Conservation (phyloP, 2,888 invertebrate species). For the Andricus quercusramuli region DNA sequence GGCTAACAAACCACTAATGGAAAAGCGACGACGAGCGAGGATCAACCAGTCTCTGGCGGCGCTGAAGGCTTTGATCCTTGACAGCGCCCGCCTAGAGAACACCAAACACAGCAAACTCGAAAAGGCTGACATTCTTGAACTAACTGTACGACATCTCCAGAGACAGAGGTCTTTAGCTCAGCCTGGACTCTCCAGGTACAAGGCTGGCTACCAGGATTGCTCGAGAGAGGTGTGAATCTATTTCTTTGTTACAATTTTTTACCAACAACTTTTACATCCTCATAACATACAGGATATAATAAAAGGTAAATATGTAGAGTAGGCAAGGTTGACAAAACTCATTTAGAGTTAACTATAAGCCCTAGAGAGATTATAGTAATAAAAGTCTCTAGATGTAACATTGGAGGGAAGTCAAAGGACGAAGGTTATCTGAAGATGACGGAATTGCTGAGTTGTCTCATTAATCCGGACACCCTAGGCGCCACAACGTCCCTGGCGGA, state of each 20-base stretch:
- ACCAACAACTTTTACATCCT: not conserved
- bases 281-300: not conserved
- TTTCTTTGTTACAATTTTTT: not conserved
- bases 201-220: slow-evolving; percentile 85
- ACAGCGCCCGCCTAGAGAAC: slow-evolving; percentile 84
- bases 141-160: slow-evolving; percentile 90
- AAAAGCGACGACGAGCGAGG: slow-evolving; percentile 86
- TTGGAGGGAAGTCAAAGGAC: not conserved
- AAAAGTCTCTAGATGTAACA: not conserved
- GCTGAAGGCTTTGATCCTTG: slow-evolving; percentile 86
- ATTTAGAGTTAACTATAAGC: too few relatives aligned
- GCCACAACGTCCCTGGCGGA: not conserved
- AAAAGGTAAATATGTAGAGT: too few relatives aligned
- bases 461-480: slow-evolving; percentile 8
- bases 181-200: slow-evolving; percentile 83
- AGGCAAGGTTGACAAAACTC: too few relatives aligned
- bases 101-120: slow-evolving; percentile 91
- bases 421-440: not conserved
- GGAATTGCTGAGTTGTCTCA: not conserved
- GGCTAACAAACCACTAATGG: slow-evolving; percentile 90
- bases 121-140: slow-evolving; percentile 91
- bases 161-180: slow-evolving; percentile 85
- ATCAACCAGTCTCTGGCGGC: slow-evolving; percentile 88
- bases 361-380: too few relatives aligned
- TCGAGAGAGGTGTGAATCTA: slow-evolving; percentile 82